These are phyloP conservation scores for Ptilodon capucinus DNA, from an alignment of 2,888 invertebrate genomes.

Conservation along the genomic window DNA sequence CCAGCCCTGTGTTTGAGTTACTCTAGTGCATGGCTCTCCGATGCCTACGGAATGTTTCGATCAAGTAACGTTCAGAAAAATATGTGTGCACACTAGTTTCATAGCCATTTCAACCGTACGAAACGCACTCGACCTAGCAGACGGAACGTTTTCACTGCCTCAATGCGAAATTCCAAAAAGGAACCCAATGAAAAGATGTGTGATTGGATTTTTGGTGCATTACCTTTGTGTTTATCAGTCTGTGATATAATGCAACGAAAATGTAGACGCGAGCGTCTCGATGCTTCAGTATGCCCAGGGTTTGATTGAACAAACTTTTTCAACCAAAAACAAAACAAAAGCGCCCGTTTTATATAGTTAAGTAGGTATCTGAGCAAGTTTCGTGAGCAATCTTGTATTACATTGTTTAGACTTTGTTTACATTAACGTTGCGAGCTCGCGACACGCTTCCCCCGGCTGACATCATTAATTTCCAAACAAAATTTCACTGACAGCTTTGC, in stretches of 20 bases:
- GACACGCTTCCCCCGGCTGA: neutral
- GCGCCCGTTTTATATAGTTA: neutral
- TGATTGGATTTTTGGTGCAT: neutral
- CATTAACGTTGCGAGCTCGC: neutral
- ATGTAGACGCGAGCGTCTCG: too few relatives aligned
- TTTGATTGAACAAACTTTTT: neutral
- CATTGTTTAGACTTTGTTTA: constrained; percentile 1
- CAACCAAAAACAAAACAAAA: neutral
- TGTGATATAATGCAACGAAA: neutral
- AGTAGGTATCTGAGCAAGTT: neutral
- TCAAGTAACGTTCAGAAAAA: constrained; percentile 14
- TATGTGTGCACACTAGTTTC: constrained; percentile 21
- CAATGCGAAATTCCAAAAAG: constrained; percentile 20
- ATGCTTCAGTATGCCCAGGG: too few relatives aligned
- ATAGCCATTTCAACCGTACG: constrained; percentile 15
- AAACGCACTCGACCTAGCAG: constrained; percentile 17
- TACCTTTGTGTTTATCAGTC: neutral
- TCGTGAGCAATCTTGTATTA: neutral
- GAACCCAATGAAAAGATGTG: neutral
- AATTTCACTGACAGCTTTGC: constrained; percentile 8
- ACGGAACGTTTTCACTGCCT: constrained; percentile 24
- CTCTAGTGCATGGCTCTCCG: constrained; percentile 19
- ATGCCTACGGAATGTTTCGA: constrained; percentile 19
- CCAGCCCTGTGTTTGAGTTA: neutral
- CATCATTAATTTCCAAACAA: constrained; percentile 2